Evolutionary conservation across 2,888 invertebrate genomes (phyloP), one percentile per base, ranked within the genome.

Genomic region (Tachina fera): DNA sequence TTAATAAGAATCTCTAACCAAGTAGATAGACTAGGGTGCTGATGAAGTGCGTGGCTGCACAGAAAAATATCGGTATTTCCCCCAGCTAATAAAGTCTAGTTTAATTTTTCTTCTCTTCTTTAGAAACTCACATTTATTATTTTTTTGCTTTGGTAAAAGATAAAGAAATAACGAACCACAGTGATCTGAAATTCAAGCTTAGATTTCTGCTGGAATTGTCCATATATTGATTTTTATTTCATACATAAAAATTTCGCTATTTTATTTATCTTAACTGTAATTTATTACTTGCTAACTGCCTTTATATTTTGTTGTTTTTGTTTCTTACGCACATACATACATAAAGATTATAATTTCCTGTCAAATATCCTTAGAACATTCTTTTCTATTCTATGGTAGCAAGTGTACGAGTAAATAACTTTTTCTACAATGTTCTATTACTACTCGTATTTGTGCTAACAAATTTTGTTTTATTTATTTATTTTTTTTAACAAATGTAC

Each of bases 331-430:
- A 80, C 31, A 31, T 65, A 80, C 31, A 31, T 13, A 70, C n/a
- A n/a, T n/a, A n/a, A n/a, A 68, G 70, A 68, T 61, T 60, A 61
- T 39, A 68, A 75, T 68, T 61, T 80, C 16, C 60, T 81, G 60
- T 61, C 51, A 60, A 81, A 68, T 56, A 45, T 60, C 1, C 41
- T 13, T n/a, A 51, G 14, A 16, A 60, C 58, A 41, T 22, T 70
- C n/a, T 43, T 74, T 43, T 22, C 19, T 58, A 49, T 22, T 11
- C 10, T 16, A 6, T 31, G 31, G 31, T 31, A 31, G 19, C 63
- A 72, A n/a, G 10, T 51, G 51, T 56, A 14, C 39, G 14, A n/a
- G 3, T 8, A 19, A 74, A 0, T 31, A 31, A 61, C 22, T 68
- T 70, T 56, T 71, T 56, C 63, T 22, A 43, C 16, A 31, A 16